Conservation (phyloP, 2,113 vertebrate genomes). For the Falcunculus frontatus region DNA sequence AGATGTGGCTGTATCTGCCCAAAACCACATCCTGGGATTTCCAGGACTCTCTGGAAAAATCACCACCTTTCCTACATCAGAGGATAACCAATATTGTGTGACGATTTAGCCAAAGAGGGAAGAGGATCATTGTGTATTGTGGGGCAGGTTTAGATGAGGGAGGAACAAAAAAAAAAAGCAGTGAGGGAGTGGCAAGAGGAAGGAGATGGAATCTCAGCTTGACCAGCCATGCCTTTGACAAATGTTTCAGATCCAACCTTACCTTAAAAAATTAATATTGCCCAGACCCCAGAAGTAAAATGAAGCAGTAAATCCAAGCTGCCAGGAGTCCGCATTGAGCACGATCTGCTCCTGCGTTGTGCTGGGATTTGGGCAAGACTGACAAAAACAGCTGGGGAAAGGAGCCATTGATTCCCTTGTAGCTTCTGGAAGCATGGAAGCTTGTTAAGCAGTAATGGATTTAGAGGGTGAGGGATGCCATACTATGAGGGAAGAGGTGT, state of each 20-base stretch:
- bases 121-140: not conserved
- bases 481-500: not conserved
- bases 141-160: not conserved
- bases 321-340: not conserved
- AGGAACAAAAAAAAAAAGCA: not conserved
- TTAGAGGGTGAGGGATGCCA: not conserved
- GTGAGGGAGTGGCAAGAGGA: not conserved
- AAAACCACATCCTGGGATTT: not conserved
- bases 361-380: not conserved
- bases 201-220: conserved; percentile 3
- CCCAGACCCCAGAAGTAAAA: not conserved
- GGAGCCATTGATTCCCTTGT: not conserved
- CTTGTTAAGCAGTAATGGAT: not conserved
- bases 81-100: not conserved
- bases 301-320: not conserved
- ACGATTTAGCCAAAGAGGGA: not conserved
- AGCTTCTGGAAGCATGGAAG: not conserved
- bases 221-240: not conserved
- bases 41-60: not conserved
- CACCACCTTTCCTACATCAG: not conserved
- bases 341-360: not conserved
- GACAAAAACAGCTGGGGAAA: not conserved
- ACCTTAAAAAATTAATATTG: conserved; percentile 21
- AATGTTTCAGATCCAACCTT: not conserved
- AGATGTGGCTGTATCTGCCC: not conserved